Conservation (phyloP, 1,140 invertebrate genomes). For the Euwallacea similis region DNA sequence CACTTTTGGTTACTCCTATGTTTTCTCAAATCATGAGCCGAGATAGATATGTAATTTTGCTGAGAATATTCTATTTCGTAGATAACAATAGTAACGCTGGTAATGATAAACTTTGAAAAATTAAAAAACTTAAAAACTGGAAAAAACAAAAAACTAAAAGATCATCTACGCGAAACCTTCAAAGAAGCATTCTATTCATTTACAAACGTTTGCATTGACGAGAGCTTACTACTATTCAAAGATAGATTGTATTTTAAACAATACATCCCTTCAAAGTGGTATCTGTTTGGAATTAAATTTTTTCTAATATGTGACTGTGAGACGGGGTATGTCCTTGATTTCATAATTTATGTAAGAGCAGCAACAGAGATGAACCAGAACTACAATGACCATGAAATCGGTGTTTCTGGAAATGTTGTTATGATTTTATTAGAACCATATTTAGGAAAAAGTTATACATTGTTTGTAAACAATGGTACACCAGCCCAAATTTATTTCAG, state of each 20-base stretch:
- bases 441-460: conserved; percentile 35
- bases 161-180: too few species aligned
- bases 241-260: conserved; percentile 51
- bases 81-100: conserved; percentile 32
- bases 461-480: conserved; percentile 39
- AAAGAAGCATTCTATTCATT: conserved; percentile 36
- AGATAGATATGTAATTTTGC: conserved; percentile 40
- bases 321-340: conserved; percentile 50
- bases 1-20: conserved; percentile 41
- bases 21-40: conserved; percentile 43
- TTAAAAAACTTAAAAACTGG: neutral
- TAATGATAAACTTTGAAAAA: conserved; percentile 13
- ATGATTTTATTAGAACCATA: conserved; percentile 40
- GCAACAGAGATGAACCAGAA: conserved; percentile 39
- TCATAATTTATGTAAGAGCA: too few species aligned
- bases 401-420: conserved; percentile 44
- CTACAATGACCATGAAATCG: conserved; percentile 23
- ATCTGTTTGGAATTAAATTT: conserved; percentile 52
- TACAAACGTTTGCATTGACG: conserved; percentile 41
- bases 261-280: conserved; percentile 50
- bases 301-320: conserved; percentile 48
- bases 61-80: conserved; percentile 36
- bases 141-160: conserved; percentile 23
- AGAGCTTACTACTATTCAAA: conserved; percentile 48
- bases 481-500: conserved; percentile 21